Percentiles rank a stretch among this genome's conserved stretches.
These are phyloP conservation scores for Nematopogon swammerdamellus DNA, from an alignment of 2,888 invertebrate genomes.

Conservation along the genomic window DNA sequence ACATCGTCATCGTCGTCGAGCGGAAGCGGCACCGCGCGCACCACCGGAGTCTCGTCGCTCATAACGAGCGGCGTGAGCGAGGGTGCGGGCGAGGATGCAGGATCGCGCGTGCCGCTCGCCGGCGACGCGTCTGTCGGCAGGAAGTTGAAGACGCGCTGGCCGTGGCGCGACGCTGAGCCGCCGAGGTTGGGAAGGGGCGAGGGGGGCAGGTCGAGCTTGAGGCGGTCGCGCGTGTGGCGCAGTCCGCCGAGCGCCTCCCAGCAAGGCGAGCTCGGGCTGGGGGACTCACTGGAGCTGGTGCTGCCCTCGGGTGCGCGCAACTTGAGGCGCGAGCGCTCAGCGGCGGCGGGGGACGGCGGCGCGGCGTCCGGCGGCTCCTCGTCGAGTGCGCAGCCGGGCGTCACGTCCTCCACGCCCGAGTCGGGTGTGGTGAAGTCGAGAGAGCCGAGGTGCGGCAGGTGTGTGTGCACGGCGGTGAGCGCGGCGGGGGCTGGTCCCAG, in stretches of 20 bases:
- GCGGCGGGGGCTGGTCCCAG: constrained; percentile 17
- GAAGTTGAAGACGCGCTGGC: constrained; percentile 36
- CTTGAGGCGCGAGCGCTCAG: background rate
- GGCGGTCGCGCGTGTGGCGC: constrained; percentile 66
- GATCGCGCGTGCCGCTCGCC: constrained; percentile 14
- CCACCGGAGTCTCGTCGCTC: constrained; percentile 41
- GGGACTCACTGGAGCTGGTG: constrained; percentile 42
- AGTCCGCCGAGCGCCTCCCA: constrained; percentile 61
- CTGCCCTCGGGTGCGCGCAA: constrained; percentile 13
- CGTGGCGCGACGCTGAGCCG: background rate
- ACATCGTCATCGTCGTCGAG: constrained; percentile 25
- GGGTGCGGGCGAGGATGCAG: constrained; percentile 15
- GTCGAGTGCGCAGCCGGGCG: constrained; percentile 35
- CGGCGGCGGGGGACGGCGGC: background rate
- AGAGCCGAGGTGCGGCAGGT: constrained; percentile 19
- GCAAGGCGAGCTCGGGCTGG: constrained; percentile 40
- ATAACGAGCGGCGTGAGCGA: constrained; percentile 32
- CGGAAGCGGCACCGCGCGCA: constrained; percentile 23
- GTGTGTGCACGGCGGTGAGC: constrained; percentile 19
- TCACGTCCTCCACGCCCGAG: constrained; percentile 61
- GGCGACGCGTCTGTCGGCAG: constrained; percentile 36
- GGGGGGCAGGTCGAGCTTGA: constrained; percentile 67
- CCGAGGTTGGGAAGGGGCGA: constrained; percentile 35
- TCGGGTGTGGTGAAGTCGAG: constrained; percentile 58
- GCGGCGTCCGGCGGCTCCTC: constrained; percentile 9